phyloP scores from a whole-genome alignment of 2,113 vertebrate genomes.

The Willisornis vidua region DNA sequence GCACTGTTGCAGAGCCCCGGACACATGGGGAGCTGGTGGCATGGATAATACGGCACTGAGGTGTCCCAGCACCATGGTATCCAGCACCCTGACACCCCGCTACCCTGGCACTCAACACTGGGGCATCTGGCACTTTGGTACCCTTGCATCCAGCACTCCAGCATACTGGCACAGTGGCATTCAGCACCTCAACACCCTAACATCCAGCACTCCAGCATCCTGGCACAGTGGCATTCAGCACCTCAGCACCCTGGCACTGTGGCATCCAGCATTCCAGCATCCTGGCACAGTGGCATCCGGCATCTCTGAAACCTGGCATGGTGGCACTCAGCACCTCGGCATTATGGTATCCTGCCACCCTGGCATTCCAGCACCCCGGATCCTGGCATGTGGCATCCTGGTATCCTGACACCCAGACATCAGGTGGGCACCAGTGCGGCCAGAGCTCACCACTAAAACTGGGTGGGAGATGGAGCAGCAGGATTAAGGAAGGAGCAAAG shows the following conservation, averaged over 20 bases:
- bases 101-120: neutral
- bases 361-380: neutral
- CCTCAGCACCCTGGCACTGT: too few relatives aligned
- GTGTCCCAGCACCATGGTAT: neutral
- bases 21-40: accelerated
- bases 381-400: neutral
- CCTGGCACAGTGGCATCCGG: accelerated
- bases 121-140: neutral
- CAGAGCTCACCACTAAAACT: neutral
- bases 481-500: neutral
- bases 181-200: neutral
- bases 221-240: neutral
- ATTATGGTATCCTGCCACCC: accelerated
- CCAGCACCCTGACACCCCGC: neutral
- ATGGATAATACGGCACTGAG: accelerated
- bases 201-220: neutral
- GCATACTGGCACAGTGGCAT: neutral
- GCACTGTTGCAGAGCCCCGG: accelerated
- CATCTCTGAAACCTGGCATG: neutral
- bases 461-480: accelerated
- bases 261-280: neutral
- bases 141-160: neutral
- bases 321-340: neutral
- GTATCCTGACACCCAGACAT: neutral
- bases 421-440: neutral